These are phyloP conservation scores for Drosophila tanythrix DNA, from an alignment of 2,888 invertebrate genomes.

Conservation along the genomic window DNA sequence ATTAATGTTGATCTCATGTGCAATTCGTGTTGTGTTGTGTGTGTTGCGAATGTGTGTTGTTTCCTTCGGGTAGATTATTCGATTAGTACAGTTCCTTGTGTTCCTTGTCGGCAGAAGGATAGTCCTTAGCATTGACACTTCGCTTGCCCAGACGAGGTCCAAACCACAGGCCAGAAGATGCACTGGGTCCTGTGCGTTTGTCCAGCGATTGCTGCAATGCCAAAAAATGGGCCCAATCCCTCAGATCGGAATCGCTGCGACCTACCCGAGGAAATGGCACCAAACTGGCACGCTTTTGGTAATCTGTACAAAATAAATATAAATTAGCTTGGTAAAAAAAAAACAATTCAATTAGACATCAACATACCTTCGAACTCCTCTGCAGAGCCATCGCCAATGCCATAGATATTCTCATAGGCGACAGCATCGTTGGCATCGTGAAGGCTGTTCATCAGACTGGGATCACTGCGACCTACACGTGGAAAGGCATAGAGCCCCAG, in stretches of 20 bases:
- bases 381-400: constrained; percentile 79
- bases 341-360: background rate
- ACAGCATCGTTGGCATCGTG: constrained; percentile 62
- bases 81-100: constrained; percentile 67
- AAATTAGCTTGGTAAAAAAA: background rate
- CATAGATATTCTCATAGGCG: constrained; percentile 83
- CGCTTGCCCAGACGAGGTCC: constrained; percentile 88
- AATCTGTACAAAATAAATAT: constrained; percentile 55
- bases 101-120: constrained; percentile 39
- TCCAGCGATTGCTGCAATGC: constrained; percentile 83
- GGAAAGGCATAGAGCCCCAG: constrained; percentile 88
- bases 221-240: constrained; percentile 82
- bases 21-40: constrained; percentile 5
- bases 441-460: constrained; percentile 74
- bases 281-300: constrained; percentile 84
- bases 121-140: constrained; percentile 70
- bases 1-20: constrained; percentile 68
- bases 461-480: constrained; percentile 87
- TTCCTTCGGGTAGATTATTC: constrained; percentile 3
- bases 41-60: constrained; percentile 17
- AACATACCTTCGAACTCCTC: constrained; percentile 86
- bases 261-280: constrained; percentile 86
- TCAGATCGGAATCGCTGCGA: constrained; percentile 82
- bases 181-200: constrained; percentile 83
- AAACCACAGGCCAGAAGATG: constrained; percentile 88